Evolutionary conservation across 2,888 invertebrate species (phyloP).

Genomic region (Sialis lutaria): DNA sequence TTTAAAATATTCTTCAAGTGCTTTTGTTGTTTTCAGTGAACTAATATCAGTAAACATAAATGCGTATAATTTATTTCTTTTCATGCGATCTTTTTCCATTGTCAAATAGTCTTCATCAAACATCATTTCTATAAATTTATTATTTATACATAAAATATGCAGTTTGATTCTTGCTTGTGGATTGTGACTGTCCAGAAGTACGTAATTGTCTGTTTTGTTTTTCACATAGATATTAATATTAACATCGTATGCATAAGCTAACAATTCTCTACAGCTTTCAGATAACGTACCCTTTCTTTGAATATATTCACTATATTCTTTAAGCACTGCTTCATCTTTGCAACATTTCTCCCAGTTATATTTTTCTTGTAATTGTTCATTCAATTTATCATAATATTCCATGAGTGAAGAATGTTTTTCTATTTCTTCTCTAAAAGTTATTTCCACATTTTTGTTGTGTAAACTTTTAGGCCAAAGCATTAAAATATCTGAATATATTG

Average conservation of each 20-base stretch:
- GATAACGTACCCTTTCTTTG: constrained; percentile 8
- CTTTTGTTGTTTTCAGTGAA: not conserved
- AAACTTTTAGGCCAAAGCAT: not conserved
- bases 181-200: constrained; percentile 1
- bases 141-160: constrained; percentile 3
- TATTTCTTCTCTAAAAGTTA: constrained; percentile 4
- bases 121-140: constrained; percentile 5
- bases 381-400: constrained; percentile 1
- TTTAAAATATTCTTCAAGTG: not conserved
- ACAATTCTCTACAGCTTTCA: constrained; percentile 9
- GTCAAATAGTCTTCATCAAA: constrained; percentile 7
- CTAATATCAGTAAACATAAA: not conserved
- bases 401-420: not conserved
- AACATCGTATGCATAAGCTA: constrained; percentile 9
- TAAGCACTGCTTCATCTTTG: constrained; percentile 3
- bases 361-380: constrained; percentile 1
- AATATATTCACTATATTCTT: constrained; percentile 9
- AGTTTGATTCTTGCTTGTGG: constrained; percentile 1
- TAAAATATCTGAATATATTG: not conserved
- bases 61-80: constrained; percentile 3
- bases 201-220: constrained; percentile 3
- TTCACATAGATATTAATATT: constrained; percentile 8
- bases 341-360: constrained; percentile 6
- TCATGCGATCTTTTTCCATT: constrained; percentile 6
- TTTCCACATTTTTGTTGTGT: not conserved